Base-by-base conservation (phyloP, 2,113 vertebrate species). In the Hippocampus guttulatus region DNA sequence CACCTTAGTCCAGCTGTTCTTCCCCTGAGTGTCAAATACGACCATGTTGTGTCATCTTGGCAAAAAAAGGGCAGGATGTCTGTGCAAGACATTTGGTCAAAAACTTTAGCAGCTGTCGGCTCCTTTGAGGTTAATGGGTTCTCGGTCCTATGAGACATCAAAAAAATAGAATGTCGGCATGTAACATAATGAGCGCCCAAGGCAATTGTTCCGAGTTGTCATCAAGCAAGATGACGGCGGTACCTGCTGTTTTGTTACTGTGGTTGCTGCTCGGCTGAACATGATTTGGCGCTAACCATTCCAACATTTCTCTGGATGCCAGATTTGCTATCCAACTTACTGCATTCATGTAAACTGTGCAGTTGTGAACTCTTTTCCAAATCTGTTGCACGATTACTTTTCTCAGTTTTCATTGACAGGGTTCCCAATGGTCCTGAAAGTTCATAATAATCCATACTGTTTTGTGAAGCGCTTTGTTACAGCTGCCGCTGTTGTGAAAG, bases 21-120 rank as follows among this genome's bases (percentile, higher is more conserved):
- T 85, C 77, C 76, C 76, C 81, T 76, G 78, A 85, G 77, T 76
- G 76, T 91, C 91, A 91, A 88, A 92, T 91, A 94, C 95, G 94
- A 94, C 81, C 66, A 83, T 81, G 81, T 65, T 30, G 51, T 80
- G 78, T 89, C 91, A 55, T 55, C n/a, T n/a, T 23, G 52, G 52
- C 51, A 52, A 52, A 92, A 92, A 52, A 93, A 84, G 87, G 69
- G 85, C 74, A 67, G 55, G 41, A 72, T 84, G 77, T 85, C 70
- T 79, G 60, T 82, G 61, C 81, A 74, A 86, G 83, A 68, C 75
- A 81, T 83, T 85, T 78, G 79, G 87, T 90, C 90, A 81, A 73
- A 73, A 67, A 84, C 82, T 81, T 49, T 8, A 55, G 1, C 49
- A 54, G 71, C 81, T 73, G 74, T 83, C 68, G 76, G 70, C 58